Evolutionary conservation across 1,140 invertebrate species (phyloP).

Genomic region (Calephelis virginiensis): DNA sequence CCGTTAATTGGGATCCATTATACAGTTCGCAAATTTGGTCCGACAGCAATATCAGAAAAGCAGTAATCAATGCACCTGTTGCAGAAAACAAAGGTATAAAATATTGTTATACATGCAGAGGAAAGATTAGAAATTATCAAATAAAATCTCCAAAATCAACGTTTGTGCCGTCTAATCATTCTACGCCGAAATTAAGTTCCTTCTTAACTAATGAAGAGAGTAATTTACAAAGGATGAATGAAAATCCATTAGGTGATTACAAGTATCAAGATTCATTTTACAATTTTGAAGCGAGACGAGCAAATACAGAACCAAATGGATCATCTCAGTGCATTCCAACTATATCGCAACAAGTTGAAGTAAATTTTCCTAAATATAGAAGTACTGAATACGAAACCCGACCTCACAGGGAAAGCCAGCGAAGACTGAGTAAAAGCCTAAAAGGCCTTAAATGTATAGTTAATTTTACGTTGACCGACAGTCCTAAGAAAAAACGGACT

Average conservation of each 20-base stretch:
- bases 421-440: conserved; percentile 68
- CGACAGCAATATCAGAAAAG: conserved; percentile 52
- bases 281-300: conserved; percentile 20
- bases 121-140: conserved; percentile 70
- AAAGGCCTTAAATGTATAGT: conserved; percentile 71
- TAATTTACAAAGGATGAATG: conserved; percentile 15
- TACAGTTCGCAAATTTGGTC: conserved; percentile 56
- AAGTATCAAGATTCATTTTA: conserved; percentile 20
- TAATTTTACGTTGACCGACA: conserved; percentile 65
- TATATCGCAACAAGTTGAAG: conserved; percentile 70
- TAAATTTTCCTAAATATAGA: conserved; percentile 54
- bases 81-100: conserved; percentile 47
- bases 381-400: conserved; percentile 51
- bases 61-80: conserved; percentile 44
- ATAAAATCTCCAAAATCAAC: conserved; percentile 44
- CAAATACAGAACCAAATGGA: conserved; percentile 31
- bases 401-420: conserved; percentile 38
- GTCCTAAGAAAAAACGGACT: conserved; percentile 62
- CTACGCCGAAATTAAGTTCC: conserved; percentile 60
- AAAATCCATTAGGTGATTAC: conserved; percentile 6
- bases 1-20: conserved; percentile 29
- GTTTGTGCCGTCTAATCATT: conserved; percentile 64
- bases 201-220: conserved; percentile 20
- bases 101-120: conserved; percentile 64
- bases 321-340: conserved; percentile 54